These are phyloP conservation scores for Ctenodactylus gundi DNA, from an alignment of 2,113 vertebrate genomes.

Conservation along the genomic window DNA sequence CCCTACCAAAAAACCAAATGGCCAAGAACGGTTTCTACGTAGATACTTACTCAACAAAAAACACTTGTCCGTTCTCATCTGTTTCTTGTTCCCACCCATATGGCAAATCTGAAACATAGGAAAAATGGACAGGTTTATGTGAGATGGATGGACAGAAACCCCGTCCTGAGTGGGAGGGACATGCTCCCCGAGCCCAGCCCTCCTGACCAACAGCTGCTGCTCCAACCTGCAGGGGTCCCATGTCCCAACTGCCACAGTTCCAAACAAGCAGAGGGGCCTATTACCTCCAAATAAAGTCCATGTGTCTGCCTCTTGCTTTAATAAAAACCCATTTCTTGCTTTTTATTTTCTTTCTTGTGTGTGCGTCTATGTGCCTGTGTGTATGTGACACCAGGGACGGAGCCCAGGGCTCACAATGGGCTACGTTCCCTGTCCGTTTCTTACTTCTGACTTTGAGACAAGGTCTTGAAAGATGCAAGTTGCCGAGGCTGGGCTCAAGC, in stretches of 20 bases:
- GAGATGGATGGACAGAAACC: rapidly evolving
- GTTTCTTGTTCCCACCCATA: conserved; percentile 99
- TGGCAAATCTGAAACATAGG: conserved; percentile 88
- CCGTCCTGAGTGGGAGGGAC: neutral
- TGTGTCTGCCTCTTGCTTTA: neutral
- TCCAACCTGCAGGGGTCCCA: no score
- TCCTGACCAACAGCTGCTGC: neutral
- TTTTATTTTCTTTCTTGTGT: no score
- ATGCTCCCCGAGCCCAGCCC: neutral
- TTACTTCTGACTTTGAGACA: no score
- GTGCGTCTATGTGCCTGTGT: no score
- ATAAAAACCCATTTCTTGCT: neutral
- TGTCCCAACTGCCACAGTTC: rapidly evolving
- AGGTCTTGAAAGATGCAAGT: no score
- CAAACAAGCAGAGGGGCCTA: no score
- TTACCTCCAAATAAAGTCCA: neutral
- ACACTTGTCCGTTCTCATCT: conserved; percentile 93
- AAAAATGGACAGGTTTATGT: neutral
- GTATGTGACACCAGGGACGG: no score
- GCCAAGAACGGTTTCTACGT: neutral
- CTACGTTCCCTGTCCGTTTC: no score
- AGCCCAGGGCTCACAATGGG: no score
- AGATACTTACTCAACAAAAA: conserved; percentile 97
- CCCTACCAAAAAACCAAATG: neutral
- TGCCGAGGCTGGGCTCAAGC: no score